Base-by-base conservation (phyloP, 2,113 vertebrate species). In the Spilogale gracilis region DNA sequence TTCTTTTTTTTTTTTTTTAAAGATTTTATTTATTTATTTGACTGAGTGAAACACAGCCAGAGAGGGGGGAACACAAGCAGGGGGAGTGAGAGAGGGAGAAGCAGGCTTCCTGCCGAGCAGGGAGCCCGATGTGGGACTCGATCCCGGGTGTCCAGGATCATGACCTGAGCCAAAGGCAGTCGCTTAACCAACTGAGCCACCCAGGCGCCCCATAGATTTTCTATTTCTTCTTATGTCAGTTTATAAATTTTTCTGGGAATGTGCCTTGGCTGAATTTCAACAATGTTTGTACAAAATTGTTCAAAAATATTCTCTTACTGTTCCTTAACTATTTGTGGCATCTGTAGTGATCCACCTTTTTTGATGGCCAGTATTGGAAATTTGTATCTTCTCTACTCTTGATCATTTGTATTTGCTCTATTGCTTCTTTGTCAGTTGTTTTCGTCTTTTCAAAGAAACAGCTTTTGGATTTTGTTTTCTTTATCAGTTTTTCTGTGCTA, bases 201-300 rank as follows among this genome's bases (percentile, higher is more conserved):
- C 38, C 38, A 38, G 38, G 38, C 2, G 38, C 38, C 38, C 38
- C 38, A 38, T 84, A 87, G 10, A 93, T 76, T 94, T 96, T 90
- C 50, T 69, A 32, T 86, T 89, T 95, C 58, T 95, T 61, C 27
- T 89, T 93, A 52, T 45, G 52, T 21, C 50, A 91, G 16, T 96
- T 94, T 86, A 2, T 83, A 87, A 78, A 45, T 48, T 94, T 86
- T 93, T 93, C 50, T 80, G 56, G 58, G 50, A 58, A 12, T 63
- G 32, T 73, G 12, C 71, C 32, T 63, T 63, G 23, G 32, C 71
- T 93, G 86, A 95, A 88, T 91, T 97, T 93, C 32, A 88, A 79
- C 9, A 91, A 8, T 65, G 73, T 96, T 93, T 97, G 27, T 50
- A 79, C 65, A 50, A 91, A 60, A 18, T 74, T 90, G 30, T 43